Conservation (phyloP, 1,140 invertebrate genomes). For the Calephelis nemesis region DNA sequence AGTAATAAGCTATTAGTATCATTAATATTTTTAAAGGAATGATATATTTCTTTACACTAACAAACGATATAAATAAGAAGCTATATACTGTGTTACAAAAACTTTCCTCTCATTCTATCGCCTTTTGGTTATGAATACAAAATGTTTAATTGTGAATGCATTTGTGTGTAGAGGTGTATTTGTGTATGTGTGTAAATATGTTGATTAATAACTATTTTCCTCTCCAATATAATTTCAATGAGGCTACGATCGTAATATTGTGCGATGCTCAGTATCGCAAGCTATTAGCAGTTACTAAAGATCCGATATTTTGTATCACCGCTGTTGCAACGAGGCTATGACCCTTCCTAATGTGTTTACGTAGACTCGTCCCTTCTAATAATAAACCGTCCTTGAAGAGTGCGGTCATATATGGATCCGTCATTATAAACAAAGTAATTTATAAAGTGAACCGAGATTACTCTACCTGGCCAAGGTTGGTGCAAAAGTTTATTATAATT, state of each 20-base stretch:
- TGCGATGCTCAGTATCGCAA: neutral
- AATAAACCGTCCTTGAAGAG: slow-evolving; percentile 28
- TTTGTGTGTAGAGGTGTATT: too few relatives aligned
- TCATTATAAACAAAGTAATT: slow-evolving; percentile 29
- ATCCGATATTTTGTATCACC: slow-evolving; percentile 3
- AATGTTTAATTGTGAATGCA: too few relatives aligned
- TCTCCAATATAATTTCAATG: neutral
- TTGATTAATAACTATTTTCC: neutral
- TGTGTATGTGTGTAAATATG: too few relatives aligned
- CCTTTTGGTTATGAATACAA: too few relatives aligned
- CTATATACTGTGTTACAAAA: too few relatives aligned
- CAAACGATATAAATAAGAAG: too few relatives aligned
- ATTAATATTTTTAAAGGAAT: too few relatives aligned
- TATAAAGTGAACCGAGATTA: slow-evolving; percentile 22
- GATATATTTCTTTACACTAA: too few relatives aligned
- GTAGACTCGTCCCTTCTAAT: slow-evolving; percentile 28
- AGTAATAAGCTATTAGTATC: too few relatives aligned
- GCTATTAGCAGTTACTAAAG: neutral
- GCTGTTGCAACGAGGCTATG: slow-evolving; percentile 3
- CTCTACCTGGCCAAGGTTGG: slow-evolving; percentile 4
- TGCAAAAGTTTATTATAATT: slow-evolving; percentile 9
- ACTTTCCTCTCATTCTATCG: too few relatives aligned
- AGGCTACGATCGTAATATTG: neutral
- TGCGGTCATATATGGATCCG: slow-evolving; percentile 30
- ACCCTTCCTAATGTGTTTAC: slow-evolving; percentile 14